These are phyloP conservation scores for Strongylocentrotus purpuratus DNA, from an alignment of 35 echinoderm and acorn worm genomes.

Conservation along the genomic window DNA sequence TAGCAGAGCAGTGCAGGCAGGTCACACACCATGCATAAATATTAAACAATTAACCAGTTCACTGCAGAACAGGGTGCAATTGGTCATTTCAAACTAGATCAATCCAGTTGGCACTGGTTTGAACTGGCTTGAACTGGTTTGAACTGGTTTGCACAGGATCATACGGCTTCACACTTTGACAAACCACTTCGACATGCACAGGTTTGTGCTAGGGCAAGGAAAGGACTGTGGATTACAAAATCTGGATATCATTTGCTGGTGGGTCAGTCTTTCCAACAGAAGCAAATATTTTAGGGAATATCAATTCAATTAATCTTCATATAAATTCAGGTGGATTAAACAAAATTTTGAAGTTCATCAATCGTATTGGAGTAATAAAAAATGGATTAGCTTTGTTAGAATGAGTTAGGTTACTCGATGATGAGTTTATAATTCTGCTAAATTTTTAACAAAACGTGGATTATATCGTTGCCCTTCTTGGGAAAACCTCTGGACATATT, in stretches of 20 bases:
- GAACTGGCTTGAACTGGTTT: neutral
- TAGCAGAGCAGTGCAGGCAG: conserved; percentile 7
- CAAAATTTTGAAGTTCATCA: neutral
- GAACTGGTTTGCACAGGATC: neutral
- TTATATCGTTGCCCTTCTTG: neutral
- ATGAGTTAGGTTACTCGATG: neutral
- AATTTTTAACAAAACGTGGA: neutral
- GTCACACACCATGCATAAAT: conserved; percentile 3
- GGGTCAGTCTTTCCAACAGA: neutral
- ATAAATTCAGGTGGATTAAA: neutral
- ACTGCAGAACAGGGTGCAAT: too few species aligned
- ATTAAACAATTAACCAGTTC: neutral
- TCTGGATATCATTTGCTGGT: neutral
- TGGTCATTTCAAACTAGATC: neutral
- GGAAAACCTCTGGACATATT: neutral
- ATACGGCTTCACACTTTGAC: neutral
- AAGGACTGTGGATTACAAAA: neutral
- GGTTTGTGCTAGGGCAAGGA: neutral
- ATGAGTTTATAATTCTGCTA: neutral
- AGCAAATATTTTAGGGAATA: neutral
- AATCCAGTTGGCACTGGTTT: neutral
- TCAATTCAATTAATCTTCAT: neutral
- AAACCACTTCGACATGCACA: neutral
- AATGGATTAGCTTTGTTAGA: neutral
- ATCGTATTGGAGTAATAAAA: neutral